These are phyloP conservation scores for Ectropis crepuscularia DNA, from an alignment of 2,888 invertebrate genomes.

Conservation along the genomic window DNA sequence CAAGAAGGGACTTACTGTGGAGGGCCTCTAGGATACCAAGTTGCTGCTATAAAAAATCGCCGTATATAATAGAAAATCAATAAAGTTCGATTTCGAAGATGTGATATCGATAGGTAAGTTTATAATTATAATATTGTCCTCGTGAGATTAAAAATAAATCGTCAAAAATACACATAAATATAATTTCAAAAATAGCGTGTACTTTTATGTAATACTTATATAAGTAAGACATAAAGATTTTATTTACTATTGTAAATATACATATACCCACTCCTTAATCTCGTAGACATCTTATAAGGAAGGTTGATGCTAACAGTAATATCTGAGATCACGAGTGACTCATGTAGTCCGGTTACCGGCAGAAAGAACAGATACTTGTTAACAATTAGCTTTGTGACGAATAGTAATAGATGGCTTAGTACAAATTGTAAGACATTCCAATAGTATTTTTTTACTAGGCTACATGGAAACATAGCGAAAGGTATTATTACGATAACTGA, in stretches of 20 bases:
- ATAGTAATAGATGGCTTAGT: conserved; percentile 22
- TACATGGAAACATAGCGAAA: too few relatives aligned
- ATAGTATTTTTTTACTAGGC: conserved; percentile 3
- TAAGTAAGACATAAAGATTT: background rate
- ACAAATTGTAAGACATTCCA: conserved; percentile 4
- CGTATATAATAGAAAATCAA: too few relatives aligned
- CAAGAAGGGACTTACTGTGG: too few relatives aligned
- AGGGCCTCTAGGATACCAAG: too few relatives aligned
- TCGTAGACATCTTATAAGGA: conserved; percentile 52
- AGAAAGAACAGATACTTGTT: conserved; percentile 23
- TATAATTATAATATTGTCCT: too few relatives aligned
- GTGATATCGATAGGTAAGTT: too few relatives aligned
- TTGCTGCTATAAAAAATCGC: too few relatives aligned
- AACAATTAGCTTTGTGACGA: conserved; percentile 29
- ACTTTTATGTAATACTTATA: background rate
- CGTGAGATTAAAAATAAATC: too few relatives aligned
- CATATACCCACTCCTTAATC: conserved; percentile 33
- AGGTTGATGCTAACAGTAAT: conserved; percentile 68
- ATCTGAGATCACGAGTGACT: conserved; percentile 66
- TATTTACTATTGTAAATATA: background rate
- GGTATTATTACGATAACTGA: too few relatives aligned
- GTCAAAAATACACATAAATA: too few relatives aligned
- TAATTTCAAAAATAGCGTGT: too few relatives aligned
- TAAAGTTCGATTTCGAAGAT: too few relatives aligned
- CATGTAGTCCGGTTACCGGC: conserved; percentile 40